Base-by-base conservation (phyloP, 2,888 invertebrate genomes). In the Brassicogethes aeneus region DNA sequence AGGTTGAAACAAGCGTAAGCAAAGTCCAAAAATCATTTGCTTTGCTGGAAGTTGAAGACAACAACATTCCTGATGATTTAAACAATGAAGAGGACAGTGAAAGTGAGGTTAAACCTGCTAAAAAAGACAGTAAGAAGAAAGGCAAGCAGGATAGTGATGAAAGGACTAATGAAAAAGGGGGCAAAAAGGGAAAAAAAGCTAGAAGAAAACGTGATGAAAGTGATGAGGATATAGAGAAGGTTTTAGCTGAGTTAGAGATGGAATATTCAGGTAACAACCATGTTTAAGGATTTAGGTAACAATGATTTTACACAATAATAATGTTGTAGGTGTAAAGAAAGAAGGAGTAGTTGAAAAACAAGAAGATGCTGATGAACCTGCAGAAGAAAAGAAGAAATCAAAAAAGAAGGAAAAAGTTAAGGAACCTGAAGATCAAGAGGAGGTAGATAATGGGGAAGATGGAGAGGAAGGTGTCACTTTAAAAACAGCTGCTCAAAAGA, bases 401-500 rank as follows among this genome's bases (percentile, higher is more conserved):
- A 50, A 48, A 36, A 53, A 55, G 37, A 49, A 46, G 12, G 44
- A 49, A 34, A 23, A 23, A 10, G 23, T 23, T 10, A 23, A 23
- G 10, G 23, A 23, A 32, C 32, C 32, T 10, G 7, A 7, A 10
- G 32, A 10, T 5, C 8, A 32, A 14, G 12, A 35, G 35, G 15
- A 14, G 35, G 35, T 14, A 15, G 15, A 35, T 15, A 34, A 41
- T 36, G 73, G 68, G 42, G 69, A 65, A 34, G 73, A 66, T 2
- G 70, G 71, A 44, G 73, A 74, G 50, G 77, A 76, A 45, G 66
- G 71, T 13, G 60, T 71, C 23, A 80, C 82, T 1, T 74, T 86
- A 10, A 88, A 89, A 69, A 79, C 85, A 10, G 85, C 88, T 2
- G 87, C 89, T 2, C 88, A 90, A 60, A 91, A 91, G 69, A 90